Base-by-base conservation (phyloP, 1,140 invertebrate species). In the Caenorhabditis inopinata region DNA sequence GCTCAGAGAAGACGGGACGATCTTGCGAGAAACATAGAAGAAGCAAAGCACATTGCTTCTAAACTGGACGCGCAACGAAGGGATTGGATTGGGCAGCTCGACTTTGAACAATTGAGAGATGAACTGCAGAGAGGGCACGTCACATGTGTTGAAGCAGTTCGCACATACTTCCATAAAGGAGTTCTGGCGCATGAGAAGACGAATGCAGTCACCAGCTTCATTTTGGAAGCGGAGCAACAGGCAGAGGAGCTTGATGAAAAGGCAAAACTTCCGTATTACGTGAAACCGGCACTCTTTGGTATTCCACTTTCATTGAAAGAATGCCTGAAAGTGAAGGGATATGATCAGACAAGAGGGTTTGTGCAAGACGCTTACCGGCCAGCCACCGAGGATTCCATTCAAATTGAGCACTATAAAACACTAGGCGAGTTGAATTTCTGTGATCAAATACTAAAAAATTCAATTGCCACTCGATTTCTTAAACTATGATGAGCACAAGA, bases 271-370 rank as follows among this genome's bases (percentile, higher is more conserved):
- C 78, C 85, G 9, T 35, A 25, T 21, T 81, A 62, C 32, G 77
- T 74, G 79, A 84, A 84, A 47, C 83, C 83, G 3, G 49, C 83
- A 1, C 38, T 84, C 29, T 84, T 84, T 42, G 83, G 83, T 35
- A 42, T 84, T 49, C 83, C 83, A n/a, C 47, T 84, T 27, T 79
- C 76, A 21, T 32, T 84, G 47, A 84, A 84, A 49, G 83, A 84
- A 53, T 81, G 80, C 42, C n/a, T 84, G 29, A 48, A 45, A 27
- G 83, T 90, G 5, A 78, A 88, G 79, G 89, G 89, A 16, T 88
- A 89, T 83, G 90, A 90, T 76, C 83, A 85, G 14, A 90, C 89
- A n/a, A 68, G 86, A 9, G 90, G 90, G 5, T 85, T 88, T 27
- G 85, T 87, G 7, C 86, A 87, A 51, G 85, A 84, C 23, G 51